Evolutionary conservation across 1,140 invertebrate genomes (phyloP).

Genomic region (Eupristina koningsbergeri): DNA sequence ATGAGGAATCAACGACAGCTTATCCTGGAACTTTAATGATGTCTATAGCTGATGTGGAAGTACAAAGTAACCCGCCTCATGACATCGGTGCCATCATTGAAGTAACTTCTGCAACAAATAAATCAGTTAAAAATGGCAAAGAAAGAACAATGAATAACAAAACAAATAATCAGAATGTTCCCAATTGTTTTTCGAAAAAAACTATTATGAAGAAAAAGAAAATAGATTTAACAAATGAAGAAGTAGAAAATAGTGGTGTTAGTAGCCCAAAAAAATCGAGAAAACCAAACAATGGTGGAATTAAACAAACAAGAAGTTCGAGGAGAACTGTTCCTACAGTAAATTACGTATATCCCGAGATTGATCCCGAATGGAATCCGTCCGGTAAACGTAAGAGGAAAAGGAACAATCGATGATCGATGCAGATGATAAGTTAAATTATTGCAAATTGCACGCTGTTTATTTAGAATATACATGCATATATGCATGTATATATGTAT

Average conservation of each 20-base stretch:
- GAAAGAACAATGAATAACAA: slow-evolving; percentile 27
- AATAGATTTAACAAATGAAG: slow-evolving; percentile 1
- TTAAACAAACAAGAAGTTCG: slow-evolving; percentile 59
- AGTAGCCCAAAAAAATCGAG: slow-evolving; percentile 17
- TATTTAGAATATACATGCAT: not conserved
- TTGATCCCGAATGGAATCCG: slow-evolving; percentile 65
- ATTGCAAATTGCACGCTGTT: slow-evolving; percentile 1
- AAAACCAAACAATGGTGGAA: slow-evolving; percentile 32
- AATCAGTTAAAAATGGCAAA: not conserved
- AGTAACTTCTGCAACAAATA: not conserved
- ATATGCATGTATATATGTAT: no score
- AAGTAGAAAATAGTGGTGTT: slow-evolving; percentile 1
- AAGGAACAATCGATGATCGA: slow-evolving; percentile 67
- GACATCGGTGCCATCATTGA: slow-evolving; percentile 30
- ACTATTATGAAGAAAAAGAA: slow-evolving; percentile 2
- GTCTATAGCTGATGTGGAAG: slow-evolving; percentile 59
- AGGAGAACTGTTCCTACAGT: slow-evolving; percentile 67
- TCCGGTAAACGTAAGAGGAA: slow-evolving; percentile 63
- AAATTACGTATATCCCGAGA: slow-evolving; percentile 66
- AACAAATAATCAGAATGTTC: slow-evolving; percentile 36
- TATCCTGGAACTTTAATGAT: slow-evolving; percentile 63
- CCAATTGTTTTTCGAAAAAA: slow-evolving; percentile 40
- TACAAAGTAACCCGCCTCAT: slow-evolving; percentile 24
- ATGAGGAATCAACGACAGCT: slow-evolving; percentile 54
- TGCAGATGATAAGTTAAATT: slow-evolving; percentile 26